Evolutionary conservation across 2,888 invertebrate genomes (phyloP).

Genomic region (Drosophila kuntzei): DNA sequence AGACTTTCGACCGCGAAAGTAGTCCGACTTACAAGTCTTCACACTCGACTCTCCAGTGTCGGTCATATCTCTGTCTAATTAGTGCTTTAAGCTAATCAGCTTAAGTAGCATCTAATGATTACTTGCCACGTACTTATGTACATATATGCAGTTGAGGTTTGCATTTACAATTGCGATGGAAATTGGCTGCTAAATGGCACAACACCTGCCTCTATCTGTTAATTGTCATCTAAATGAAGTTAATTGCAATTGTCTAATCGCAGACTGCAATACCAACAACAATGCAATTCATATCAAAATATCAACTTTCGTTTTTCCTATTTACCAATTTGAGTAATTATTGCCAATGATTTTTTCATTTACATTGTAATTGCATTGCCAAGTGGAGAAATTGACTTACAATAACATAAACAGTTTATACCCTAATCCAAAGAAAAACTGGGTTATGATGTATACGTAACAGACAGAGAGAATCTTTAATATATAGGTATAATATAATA

Average conservation of each 20-base stretch:
- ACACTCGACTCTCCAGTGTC: constrained; percentile 16
- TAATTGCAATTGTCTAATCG: constrained; percentile 47
- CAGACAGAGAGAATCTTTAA: background rate
- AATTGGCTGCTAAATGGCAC: constrained; percentile 10
- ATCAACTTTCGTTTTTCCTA: constrained; percentile 46
- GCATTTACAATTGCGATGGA: constrained; percentile 7
- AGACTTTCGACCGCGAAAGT: constrained; percentile 77
- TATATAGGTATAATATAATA: background rate
- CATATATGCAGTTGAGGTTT: background rate
- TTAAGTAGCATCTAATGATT: constrained; percentile 22
- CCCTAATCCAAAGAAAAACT: background rate
- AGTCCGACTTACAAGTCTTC: constrained; percentile 33
- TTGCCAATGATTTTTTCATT: constrained; percentile 36
- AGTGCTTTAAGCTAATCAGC: constrained; percentile 27
- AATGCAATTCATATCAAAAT: constrained; percentile 6
- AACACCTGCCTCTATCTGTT: constrained; percentile 39
- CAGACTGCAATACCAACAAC: constrained; percentile 1
- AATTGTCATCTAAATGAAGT: constrained; percentile 60
- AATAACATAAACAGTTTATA: constrained; percentile 14
- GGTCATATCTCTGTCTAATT: constrained; percentile 59
- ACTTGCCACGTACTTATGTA: constrained; percentile 29
- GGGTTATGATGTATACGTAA: background rate
- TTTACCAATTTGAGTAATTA: constrained; percentile 61
- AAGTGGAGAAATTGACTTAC: constrained; percentile 53
- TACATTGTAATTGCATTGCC: constrained; percentile 43